Base-by-base conservation (phyloP, 2,113 vertebrate species). In the Gavia stellata region DNA sequence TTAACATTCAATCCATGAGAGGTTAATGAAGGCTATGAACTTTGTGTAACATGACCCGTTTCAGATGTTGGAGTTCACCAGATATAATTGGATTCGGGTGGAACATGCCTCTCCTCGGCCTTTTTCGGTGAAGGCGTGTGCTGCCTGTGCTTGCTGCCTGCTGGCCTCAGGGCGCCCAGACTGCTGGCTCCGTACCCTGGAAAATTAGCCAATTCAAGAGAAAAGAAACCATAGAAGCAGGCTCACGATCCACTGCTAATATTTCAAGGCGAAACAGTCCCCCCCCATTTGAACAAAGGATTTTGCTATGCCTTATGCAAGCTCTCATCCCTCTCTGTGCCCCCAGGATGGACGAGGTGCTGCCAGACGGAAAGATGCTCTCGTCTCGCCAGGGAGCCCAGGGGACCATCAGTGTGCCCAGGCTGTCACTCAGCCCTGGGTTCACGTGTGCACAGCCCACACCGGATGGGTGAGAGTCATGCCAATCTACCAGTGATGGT, bases 41-140 rank as follows among this genome's bases (percentile, higher is more conserved):
- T 96, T 82, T 80, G 97, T 97, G 95, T 98, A 98, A 98, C 96
- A 95, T 28, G 90, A 98, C 96, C 97, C 77, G 4, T 98, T 98
- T 97, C 98, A 98, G 98, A 98, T 97, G 97, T 50, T 66, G 77
- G 89, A 91, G 97, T 83, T 99, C 98, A 99, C 98, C 98, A 98
- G 96, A 99, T 97, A 66, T 99, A 99, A 98, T 99, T 99, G 97
- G 98, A 98, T 97, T 99, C 99, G 66, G 98, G 98, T 87, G 98
- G 98, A 61, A 97, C 96, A 11, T 92, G 97, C 53, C n/a, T 96
- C 85, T 98, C 98, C 94, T 98, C 97, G 0, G 96, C 84, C 96
- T 97, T 98, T 97, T 98, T 99, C 21, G 96, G 97, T 1, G 95
- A 98, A 93, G 98, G 97, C 23, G 96, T 97, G 95, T 98, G 98